Evolutionary conservation across 1,140 invertebrate genomes (phyloP), one percentile per base, ranked within the genome.

Genomic region (Idris sp.): DNA sequence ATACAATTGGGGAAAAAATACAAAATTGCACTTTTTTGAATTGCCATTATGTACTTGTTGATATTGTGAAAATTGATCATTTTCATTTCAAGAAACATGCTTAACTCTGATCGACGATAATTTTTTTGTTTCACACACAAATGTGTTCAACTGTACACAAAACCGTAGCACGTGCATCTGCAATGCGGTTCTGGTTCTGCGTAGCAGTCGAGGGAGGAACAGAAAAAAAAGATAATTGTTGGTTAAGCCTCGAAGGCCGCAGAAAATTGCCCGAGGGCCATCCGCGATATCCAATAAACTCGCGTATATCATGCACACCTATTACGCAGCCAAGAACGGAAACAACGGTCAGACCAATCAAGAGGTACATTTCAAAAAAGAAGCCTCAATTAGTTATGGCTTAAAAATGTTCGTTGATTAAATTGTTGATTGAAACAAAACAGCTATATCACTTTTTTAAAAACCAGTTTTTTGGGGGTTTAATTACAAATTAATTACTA

Each of bases 181-280:
- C 82, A 83, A 79, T 84, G 83, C 81, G 78, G 78, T 38, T 41
- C 22, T 28, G 51, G 11, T 58, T 56, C 19, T 38, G 53, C 53
- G 44, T 43, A 51, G 46, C 26, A 53, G 16, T 67, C 19, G 46
- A 58, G 51, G 72, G 43, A 71, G 46, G 41, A 61, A 58, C 26
- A 9, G 19, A 30, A 58, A 74, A 78, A 72, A 75, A 74, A 43
- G 54, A 78, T 81, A 79, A 79, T 81, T 77, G 74, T 78, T 62
- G 73, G 71, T 54, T 61, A 46, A 41, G 59, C 56, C 64, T 69
- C 28, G 56, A 51, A 67, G 46, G 51, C 19, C 44, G 46, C 13
- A 72, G 61, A 72, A 71, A 48, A 74, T 72, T 75, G 61, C n/a
- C 67, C 11, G 62, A 30, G 64, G 44, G 58, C 53, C 19, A 67